Conservation (phyloP, 2,888 invertebrate genomes). For the Lithophane leautieri region DNA sequence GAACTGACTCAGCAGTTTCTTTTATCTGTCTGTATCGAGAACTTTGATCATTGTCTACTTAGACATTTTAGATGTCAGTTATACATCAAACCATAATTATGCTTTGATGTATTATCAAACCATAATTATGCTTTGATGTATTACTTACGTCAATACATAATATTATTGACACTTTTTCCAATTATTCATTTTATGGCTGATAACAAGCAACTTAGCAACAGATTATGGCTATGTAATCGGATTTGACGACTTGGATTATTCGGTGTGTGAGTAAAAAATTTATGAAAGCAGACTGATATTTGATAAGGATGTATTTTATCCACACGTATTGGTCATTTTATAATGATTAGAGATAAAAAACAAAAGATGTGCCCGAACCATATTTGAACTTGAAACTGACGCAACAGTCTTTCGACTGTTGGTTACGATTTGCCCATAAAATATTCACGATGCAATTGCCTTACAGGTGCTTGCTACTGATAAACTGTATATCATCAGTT, state of each 20-base stretch:
- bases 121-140: constrained; percentile 28
- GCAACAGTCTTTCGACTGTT: too few relatives aligned
- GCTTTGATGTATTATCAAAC: constrained; percentile 26
- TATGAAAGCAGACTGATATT: constrained; percentile 34
- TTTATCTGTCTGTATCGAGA: background rate
- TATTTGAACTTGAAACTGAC: background rate
- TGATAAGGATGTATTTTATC: constrained; percentile 1
- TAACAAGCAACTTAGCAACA: constrained; percentile 23
- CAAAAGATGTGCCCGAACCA: background rate
- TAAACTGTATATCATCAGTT: background rate
- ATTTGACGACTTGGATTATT: constrained; percentile 12
- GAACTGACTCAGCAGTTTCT: background rate
- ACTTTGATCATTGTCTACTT: constrained; percentile 13
- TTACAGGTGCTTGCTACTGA: background rate
- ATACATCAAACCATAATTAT: background rate
- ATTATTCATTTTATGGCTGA: constrained; percentile 19
- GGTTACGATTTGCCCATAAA: background rate
- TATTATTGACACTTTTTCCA: constrained; percentile 18
- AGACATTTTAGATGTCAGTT: background rate
- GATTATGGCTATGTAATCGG: constrained; percentile 16
- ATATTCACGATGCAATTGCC: background rate
- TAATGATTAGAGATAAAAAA: background rate
- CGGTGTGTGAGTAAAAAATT: background rate
- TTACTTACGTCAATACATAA: constrained; percentile 20
- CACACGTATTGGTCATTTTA: background rate